Evolutionary conservation across 2,797 vertebrate genomes (phyloP), one percentile per base, ranked within the genome.

Genomic region (Cirrhinus molitorella): DNA sequence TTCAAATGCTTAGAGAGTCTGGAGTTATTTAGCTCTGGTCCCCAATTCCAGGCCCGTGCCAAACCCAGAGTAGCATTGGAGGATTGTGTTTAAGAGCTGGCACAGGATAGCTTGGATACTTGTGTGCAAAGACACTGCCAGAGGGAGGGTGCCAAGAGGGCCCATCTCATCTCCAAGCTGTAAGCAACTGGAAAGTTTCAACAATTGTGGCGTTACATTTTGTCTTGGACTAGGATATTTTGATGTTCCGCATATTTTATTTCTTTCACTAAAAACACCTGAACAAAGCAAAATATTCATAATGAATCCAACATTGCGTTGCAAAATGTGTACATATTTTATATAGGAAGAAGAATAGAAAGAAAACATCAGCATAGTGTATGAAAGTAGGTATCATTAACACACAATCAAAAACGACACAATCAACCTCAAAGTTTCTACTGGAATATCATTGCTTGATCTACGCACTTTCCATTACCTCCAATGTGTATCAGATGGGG

Each of bases 401-500:
- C 67, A 66, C 47, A 61, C 75, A 85, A 89, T 87, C 84, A 87
- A 85, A 66, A 28, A 80, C 59, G 59, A 67, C 70, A 74, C 63
- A 87, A 79, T 87, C 71, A 16, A 77, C 57, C 63, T 87, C 83
- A 89, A 79, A 88, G 68, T 65, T 80, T 83, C 89, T 51, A 83
- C 77, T 61, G 55, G 51, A 71, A 86, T 80, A 85, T 85, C 59
- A 51, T 31, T 78, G 79, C 89, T 87, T 88, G 87, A 90, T 89
- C 87, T 90, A 87, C 79, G 68, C 84, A 90, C 91, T 88, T 88
- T 91, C 43, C 80, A 86, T 87, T 86, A 90, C 79, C 82, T 31
- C 0, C 92, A 92, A 93, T 92, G 88, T 90, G 88, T 92, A 77
- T 93, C 90, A 93, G 92, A 90, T 94, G 91, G 89, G 89, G 79